These are phyloP conservation scores for Candidula unifasciata DNA, from an alignment of 2,888 invertebrate genomes.

Conservation along the genomic window DNA sequence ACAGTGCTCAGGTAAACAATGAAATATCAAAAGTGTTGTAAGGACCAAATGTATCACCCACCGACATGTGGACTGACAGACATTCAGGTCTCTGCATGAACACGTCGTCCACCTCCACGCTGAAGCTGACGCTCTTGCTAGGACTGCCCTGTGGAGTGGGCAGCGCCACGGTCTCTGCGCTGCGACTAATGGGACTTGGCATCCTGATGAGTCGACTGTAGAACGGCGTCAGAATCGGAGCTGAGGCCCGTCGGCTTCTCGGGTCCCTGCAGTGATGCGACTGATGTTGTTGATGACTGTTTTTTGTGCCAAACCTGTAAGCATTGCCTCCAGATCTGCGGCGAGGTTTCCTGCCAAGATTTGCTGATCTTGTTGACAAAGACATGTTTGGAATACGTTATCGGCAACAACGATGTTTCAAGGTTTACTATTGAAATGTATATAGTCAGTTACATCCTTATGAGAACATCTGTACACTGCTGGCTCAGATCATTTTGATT, in stretches of 20 bases:
- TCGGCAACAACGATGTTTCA: neutral
- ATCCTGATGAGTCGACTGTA: conserved; percentile 50
- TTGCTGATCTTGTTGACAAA: conserved; percentile 53
- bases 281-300: conserved; percentile 42
- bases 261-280: conserved; percentile 39
- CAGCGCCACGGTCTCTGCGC: conserved; percentile 58
- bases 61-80: conserved; percentile 49
- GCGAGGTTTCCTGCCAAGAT: conserved; percentile 55
- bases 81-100: conserved; percentile 54
- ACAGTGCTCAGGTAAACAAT: neutral
- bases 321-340: conserved; percentile 54
- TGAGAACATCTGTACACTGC: neutral
- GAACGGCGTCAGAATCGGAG: conserved; percentile 56
- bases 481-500: neutral
- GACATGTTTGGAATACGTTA: conserved; percentile 42
- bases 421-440: neutral
- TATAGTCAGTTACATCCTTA: neutral
- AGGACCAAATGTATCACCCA: conserved; percentile 24
- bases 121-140: conserved; percentile 57
- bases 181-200: conserved; percentile 57
- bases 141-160: conserved; percentile 50
- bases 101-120: conserved; percentile 58
- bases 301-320: conserved; percentile 50
- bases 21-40: neutral
- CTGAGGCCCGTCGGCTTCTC: conserved; percentile 56